phyloP scores from a whole-genome alignment of 2,797 vertebrate species.

The Nyctibius grandis region DNA sequence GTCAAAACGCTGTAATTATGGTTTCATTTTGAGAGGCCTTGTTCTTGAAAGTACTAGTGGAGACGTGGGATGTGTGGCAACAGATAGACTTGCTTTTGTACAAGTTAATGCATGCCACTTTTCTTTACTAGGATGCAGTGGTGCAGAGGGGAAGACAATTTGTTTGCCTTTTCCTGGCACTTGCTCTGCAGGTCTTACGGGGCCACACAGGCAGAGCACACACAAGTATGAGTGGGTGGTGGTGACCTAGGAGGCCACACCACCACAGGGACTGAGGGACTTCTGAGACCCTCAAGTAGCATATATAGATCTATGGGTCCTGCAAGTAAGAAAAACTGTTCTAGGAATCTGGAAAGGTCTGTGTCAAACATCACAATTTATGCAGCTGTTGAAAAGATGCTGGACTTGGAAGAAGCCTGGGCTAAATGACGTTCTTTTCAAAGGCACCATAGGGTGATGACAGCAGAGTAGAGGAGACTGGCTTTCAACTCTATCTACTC shows the following conservation, averaged over 20 bases:
- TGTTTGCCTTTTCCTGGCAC: not conserved
- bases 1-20: not conserved
- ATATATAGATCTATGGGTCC: not conserved
- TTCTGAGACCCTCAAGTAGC: not conserved
- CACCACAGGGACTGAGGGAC: not conserved
- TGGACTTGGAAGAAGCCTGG: not conserved
- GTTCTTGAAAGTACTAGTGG: not conserved
- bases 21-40: not conserved
- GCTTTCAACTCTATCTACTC: not conserved
- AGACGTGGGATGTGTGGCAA: rapidly evolving
- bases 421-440: not conserved
- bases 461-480: not conserved
- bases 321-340: not conserved
- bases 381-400: not conserved
- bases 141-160: not conserved
- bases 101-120: not conserved
- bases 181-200: not conserved
- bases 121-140: not conserved
- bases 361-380: not conserved
- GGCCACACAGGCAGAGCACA: not conserved
- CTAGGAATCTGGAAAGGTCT: not conserved
- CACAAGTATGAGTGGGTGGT: not conserved
- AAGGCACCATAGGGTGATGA: not conserved
- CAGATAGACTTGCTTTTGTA: not conserved
- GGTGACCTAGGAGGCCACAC: not conserved